Evolutionary conservation across 2,888 invertebrate species (phyloP), one percentile per base, ranked within the genome.

Genomic region (Drosophila subquinaria): DNA sequence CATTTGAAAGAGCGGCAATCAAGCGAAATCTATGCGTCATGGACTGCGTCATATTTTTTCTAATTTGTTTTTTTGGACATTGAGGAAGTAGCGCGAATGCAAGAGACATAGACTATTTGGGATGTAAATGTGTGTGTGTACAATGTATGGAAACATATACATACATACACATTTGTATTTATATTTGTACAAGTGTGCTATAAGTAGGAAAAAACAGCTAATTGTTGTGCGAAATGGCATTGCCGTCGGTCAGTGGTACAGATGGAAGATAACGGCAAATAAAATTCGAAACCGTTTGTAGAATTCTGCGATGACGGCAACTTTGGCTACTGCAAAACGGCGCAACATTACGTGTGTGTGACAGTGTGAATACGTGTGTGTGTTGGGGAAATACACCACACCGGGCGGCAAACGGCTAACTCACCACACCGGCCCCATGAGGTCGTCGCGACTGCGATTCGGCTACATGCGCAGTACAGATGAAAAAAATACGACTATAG

Each of bases 401-500:
- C 78, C 78, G 78, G 81, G 78, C 78, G 78, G 78, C 81, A 73
- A 78, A 77, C 50, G 30, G 38, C 47, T 60, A 76, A 85, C 42
- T 79, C 76, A 79, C 72, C 90, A 88, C 86, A 88, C 90, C 84
- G 84, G 90, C 86, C 83, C 79, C 79, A 85, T 75, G 82, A 85
- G 82, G 76, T 76, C 80, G 81, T 67, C 62, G 74, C 76, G 69
- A 63, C 75, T 59, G 69, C 64, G 52, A 52, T 56, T 60, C 56
- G 48, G 71, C 76, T 68, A 72, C 78, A 78, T 78, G 78, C 78
- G 78, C 78, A 78, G 72, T 81, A 62, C 48, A 61, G 47, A 61
- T 23, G 45, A 30, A 81, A 78, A 69, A 76, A 61, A 64, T 53
- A 77, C 61, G 63, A 63, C 76, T 80, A 63, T 65, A 77, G 64